Evolutionary conservation across 2,113 vertebrate genomes (phyloP), one percentile per base, ranked within the genome.

Genomic region (Antechinus flavipes): DNA sequence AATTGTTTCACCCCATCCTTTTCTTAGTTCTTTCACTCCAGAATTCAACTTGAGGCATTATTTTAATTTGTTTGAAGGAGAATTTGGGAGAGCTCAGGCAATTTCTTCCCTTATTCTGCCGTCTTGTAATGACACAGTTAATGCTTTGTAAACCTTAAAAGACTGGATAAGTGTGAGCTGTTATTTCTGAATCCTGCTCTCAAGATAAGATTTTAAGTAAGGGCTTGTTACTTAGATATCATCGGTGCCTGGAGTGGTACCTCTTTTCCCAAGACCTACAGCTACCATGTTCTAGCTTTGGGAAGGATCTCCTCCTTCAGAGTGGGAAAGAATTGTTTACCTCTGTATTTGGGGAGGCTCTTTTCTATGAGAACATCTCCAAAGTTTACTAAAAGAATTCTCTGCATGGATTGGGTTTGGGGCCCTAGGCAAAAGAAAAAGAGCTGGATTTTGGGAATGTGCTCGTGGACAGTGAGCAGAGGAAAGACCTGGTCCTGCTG

Each of bases 371-470:
- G 42, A 84, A 42, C 68, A 23, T 42, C 35, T 8, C 7, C 68
- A 22, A 2, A 42, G 68, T 16, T 84, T 42, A 42, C n/a, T 84
- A 42, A 84, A 84, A 14, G 68, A 42, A 58, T 30, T 58, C 26
- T 58, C n/a, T 42, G n/a, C n/a, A 84, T 84, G 68, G 55, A 50
- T 93, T 96, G 93, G 7, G 47, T 96, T 97, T 98, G 94, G 93
- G 76, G 96, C 97, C 97, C 68, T 95, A 99, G 99, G 98, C 98
- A 54, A 97, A 98, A 95, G 95, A 97, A 1, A 91, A 98, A 2
- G 96, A 99, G 90, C n/a, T 99, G 90, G 98, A 99, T 95, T 97
- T 99, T 53, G 99, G 99, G 76, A 98, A 99, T 5, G 3, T 99
- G 94, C 94, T 99, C 90, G 98, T 99, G 97, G 99, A 99, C 96